Evolutionary conservation across 2,888 invertebrate species (phyloP), one percentile per base, ranked within the genome.

Genomic region (Cataglyphis cursor): DNA sequence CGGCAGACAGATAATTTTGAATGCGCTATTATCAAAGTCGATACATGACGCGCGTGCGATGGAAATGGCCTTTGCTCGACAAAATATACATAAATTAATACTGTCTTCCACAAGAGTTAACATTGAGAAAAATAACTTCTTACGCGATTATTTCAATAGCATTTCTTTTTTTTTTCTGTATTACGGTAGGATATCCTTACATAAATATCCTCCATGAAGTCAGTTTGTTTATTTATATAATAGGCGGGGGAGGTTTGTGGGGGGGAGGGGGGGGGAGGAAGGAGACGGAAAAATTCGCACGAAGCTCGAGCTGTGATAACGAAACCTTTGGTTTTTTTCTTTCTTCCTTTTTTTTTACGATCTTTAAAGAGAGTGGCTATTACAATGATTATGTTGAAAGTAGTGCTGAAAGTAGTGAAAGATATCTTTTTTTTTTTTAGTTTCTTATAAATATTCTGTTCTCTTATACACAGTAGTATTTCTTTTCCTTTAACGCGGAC

Each of bases 331-430:
- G 59, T 70, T 78, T 75, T 66, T 65, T 74, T 31, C 48, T 24
- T 48, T 24, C 35, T 70, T 54, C 28, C 70, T 78, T 68, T 35
- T 66, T 78, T 78, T 70, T 35, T 72, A 78, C 78, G 78, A 78
- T 59, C 44, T 44, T 78, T 78, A 78, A 78, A 78, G 59, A 78
- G 73, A 78, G 78, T 78, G 78, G 78, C 78, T 78, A 78, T 78
- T 78, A 78, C 78, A 78, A 78, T 78, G 78, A 78, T 78, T 78
- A 78, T 78, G 78, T 78, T 78, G 78, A 72, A 78, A 72, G 78
- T 78, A 78, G 78, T 78, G 78, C 78, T 78, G 78, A 78, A 78
- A 78, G 78, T 78, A 78, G 78, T 78, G 78, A 78, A 78, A 78
- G 78, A 78, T 78, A 78, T 78, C 73, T 78, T 78, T 72, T 41